phyloP scores from a whole-genome alignment of 2,113 vertebrate genomes.

The Pseudolaguvia tuberculata region DNA sequence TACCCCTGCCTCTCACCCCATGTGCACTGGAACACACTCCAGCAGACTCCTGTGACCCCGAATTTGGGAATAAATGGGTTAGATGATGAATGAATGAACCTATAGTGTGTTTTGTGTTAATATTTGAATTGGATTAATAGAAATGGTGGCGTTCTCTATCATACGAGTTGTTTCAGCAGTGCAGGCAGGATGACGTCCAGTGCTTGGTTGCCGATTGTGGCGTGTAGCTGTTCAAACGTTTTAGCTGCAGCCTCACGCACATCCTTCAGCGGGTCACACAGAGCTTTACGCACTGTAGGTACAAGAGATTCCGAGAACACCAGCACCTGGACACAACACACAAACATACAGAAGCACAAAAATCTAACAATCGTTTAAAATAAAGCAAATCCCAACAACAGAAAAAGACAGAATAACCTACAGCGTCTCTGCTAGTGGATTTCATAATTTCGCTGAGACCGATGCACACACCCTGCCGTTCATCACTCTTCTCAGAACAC shows the following conservation, averaged over 20 bases:
- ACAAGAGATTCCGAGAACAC: conserved; percentile 95
- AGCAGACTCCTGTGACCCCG: no score
- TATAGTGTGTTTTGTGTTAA: no score
- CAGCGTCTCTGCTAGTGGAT: conserved; percentile 94
- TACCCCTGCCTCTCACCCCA: no score
- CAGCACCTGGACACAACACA: conserved; percentile 74
- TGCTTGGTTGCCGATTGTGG: conserved; percentile 95
- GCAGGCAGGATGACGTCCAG: conserved; percentile 93
- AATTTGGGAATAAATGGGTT: no score
- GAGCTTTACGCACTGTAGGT: conserved; percentile 90
- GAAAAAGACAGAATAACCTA: conserved; percentile 62
- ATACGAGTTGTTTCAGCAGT: conserved; percentile 91
- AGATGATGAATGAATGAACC: no score
- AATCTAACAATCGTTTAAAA: neutral
- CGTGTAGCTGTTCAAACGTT: conserved; percentile 96
- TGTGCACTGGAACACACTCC: no score
- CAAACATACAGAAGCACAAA: conserved; percentile 6
- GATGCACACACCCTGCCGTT: conserved; percentile 95
- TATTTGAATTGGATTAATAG: no score
- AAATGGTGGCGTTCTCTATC: neutral
- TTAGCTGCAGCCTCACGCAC: conserved; percentile 94
- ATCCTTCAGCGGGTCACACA: conserved; percentile 94
- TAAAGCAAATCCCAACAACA: neutral
- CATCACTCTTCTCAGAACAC: conserved; percentile 90
- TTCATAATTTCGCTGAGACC: conserved; percentile 98